A percentile compares a stretch with the other conserved stretches of the same genome.
phyloP scores from a whole-genome alignment of 2,797 vertebrate genomes.

The Manis javanica region DNA sequence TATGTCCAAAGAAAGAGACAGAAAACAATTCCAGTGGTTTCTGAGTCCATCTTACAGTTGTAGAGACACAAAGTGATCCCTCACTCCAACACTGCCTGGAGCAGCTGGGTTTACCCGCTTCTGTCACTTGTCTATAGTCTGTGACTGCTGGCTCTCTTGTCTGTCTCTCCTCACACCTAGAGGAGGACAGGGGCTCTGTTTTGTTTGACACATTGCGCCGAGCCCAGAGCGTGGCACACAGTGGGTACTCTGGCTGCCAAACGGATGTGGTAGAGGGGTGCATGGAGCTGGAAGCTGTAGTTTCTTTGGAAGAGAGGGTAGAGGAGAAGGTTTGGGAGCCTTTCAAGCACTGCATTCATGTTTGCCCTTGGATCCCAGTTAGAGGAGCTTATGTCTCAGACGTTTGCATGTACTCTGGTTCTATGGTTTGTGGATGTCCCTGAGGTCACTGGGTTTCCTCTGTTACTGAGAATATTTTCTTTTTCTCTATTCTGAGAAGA shows the following conservation, averaged over 20 bases:
- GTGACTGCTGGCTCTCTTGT: not conserved
- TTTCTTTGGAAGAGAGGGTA: not conserved
- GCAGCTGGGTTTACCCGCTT: not conserved
- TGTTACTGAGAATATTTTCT: not conserved
- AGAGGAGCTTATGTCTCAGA: not conserved
- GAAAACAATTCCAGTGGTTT: not conserved
- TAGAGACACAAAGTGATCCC: not conserved
- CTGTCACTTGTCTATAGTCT: not conserved
- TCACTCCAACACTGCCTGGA: not conserved
- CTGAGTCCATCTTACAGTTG: not conserved
- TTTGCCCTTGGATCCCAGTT: not conserved
- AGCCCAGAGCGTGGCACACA: not conserved
- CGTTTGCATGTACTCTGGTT: not conserved
- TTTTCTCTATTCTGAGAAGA: not conserved
- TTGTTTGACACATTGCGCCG: not conserved
- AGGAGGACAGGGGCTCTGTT: not conserved
- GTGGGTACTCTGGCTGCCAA: not conserved
- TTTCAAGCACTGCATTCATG: not conserved
- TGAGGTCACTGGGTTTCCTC: not conserved
- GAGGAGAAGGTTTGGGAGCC: not conserved
- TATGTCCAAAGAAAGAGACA: not conserved
- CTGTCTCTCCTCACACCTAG: not conserved
- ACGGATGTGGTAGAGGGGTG: not conserved
- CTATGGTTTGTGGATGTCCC: not conserved
- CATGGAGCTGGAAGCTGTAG: not conserved